Evolutionary conservation across 2,113 vertebrate genomes (phyloP), one percentile per base, ranked within the genome.

Genomic region (Macroglossus sobrinus): DNA sequence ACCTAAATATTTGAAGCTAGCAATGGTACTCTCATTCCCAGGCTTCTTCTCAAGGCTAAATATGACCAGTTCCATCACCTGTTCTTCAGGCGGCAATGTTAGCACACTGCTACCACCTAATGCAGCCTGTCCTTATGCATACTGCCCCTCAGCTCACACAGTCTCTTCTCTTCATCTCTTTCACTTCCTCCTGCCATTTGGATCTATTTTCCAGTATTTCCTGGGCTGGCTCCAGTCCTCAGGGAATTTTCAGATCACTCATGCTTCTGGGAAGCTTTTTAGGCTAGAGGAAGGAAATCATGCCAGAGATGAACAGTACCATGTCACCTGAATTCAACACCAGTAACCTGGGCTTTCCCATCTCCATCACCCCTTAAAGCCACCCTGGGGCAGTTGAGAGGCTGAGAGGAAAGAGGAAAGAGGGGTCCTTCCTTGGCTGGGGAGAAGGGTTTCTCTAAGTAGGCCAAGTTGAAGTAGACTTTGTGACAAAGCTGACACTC

Each of bases 211-310:
- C 63, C 38, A 21, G 21, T 69, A 18, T 66, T 87, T 91, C 66
- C 91, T 84, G 55, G 50, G 53, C 35, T 91, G 75, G 89, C 71
- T 91, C 19, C 38, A 61, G 53, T 24, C 63, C 45, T 57, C 5
- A 53, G 93, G 89, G 94, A n/a, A 91, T 96, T 97, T 96, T 90
- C 66, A 75, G 66, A 80, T 79, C 38, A 8, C 59, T 96, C 90
- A 69, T 5, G 7, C 12, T 97, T 96, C 92, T 91, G 55, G 96
- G 93, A 97, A 97, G 33, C 88, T 84, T 38, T 71, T 91, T 21
- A 74, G 22, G 21, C 13, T 38, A 13, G 66, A 96, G 82, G 80
- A 87, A 90, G 80, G 64, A 96, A 96, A 72, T 63, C 28, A 30
- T 24, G 7, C 5, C 2, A 19, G 47, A 84, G 78, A 30, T 13